Conservation (phyloP, 2,797 vertebrate genomes). For the Sebastes trivittatus region DNA sequence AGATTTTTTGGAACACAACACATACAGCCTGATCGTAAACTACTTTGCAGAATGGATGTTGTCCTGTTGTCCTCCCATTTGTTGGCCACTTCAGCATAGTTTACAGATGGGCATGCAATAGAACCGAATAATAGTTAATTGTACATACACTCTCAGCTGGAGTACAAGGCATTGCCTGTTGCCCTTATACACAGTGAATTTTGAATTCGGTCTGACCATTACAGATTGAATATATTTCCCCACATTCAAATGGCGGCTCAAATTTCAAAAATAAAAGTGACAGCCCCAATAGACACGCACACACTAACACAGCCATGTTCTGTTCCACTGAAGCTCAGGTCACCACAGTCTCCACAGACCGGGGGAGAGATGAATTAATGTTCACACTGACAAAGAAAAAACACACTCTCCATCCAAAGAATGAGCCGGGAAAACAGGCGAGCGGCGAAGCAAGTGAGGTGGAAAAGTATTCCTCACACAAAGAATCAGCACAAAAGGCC, state of each 20-base stretch:
- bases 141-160: too few species aligned
- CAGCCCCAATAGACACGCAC: not conserved
- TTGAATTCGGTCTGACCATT: not conserved
- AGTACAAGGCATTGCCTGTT: not conserved
- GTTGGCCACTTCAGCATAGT: not conserved
- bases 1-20: too few species aligned
- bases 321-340: constrained; percentile 34
- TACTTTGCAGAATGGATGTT: not conserved
- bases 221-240: not conserved
- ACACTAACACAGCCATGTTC: not conserved
- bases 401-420: constrained; percentile 56
- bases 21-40: not conserved
- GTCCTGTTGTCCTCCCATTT: not conserved
- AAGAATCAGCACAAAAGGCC: constrained; percentile 54
- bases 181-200: not conserved
- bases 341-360: constrained; percentile 32
- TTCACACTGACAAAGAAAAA: constrained; percentile 71
- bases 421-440: constrained; percentile 69
- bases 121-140: not conserved
- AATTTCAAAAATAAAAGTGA: not conserved
- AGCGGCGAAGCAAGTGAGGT: constrained; percentile 53
- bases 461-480: constrained; percentile 72
- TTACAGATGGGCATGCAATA: too few species aligned
- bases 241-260: not conserved
- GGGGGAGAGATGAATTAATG: constrained; percentile 61